Conservation (phyloP, 2,888 invertebrate species). For the Pheosia gnoma region DNA sequence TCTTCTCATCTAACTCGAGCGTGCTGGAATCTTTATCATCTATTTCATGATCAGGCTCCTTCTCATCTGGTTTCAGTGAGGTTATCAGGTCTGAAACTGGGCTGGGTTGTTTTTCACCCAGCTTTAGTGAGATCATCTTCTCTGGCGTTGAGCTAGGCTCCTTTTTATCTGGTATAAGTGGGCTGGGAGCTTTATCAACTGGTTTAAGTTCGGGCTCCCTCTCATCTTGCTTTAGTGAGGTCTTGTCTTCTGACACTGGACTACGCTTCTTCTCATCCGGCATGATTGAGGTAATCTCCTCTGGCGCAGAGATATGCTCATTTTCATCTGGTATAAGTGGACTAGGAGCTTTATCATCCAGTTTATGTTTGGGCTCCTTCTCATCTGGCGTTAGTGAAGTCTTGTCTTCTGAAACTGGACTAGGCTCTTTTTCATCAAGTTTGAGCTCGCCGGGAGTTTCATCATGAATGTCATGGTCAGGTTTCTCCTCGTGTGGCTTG, state of each 20-base stretch:
- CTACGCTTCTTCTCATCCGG: conserved; percentile 10
- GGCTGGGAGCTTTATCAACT: conserved; percentile 9
- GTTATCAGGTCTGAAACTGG: conserved; percentile 2
- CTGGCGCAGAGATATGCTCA: neutral
- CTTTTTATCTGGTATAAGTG: conserved; percentile 7
- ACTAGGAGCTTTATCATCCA: conserved; percentile 2
- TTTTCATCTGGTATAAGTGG: conserved; percentile 8
- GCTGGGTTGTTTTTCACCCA: conserved; percentile 7
- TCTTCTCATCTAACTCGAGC: neutral
- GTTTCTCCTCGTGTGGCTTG: conserved; percentile 4
- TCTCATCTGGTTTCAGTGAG: neutral
- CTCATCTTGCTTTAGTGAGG: conserved; percentile 9
- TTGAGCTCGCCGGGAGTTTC: conserved; percentile 9
- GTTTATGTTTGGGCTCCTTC: conserved; percentile 6
- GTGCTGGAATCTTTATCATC: conserved; percentile 18
- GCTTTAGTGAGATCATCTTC: conserved; percentile 3
- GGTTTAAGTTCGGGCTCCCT: conserved; percentile 1
- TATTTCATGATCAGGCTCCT: neutral
- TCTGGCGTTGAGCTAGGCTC: conserved; percentile 3
- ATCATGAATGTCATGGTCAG: conserved; percentile 12
- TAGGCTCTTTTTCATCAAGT: conserved; percentile 9
- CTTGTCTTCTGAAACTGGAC: conserved; percentile 16
- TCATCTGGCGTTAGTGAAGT: conserved; percentile 5
- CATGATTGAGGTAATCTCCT: conserved; percentile 12
- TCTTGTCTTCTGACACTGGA: conserved; percentile 12